Evolutionary conservation across 2,888 invertebrate species (phyloP).

Genomic region (Aricia artaxerxes): DNA sequence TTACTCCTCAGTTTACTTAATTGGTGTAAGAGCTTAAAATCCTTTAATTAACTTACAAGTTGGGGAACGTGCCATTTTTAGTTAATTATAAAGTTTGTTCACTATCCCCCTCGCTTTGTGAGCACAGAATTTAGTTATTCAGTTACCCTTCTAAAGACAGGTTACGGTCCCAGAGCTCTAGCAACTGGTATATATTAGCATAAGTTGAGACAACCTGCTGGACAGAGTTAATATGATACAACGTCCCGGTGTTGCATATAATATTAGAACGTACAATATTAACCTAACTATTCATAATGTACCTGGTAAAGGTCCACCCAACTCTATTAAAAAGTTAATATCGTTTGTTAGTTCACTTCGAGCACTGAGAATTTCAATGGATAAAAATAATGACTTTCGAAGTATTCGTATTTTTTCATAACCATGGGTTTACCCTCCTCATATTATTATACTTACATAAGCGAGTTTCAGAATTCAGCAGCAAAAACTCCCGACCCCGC

Average conservation of each 20-base stretch:
- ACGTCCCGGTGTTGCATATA: background rate
- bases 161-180: background rate
- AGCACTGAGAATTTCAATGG: background rate
- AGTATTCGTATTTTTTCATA: constrained; percentile 6
- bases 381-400: background rate
- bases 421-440: background rate
- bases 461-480: background rate
- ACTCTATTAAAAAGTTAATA: background rate
- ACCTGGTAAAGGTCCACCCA: background rate
- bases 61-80: background rate
- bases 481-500: background rate
- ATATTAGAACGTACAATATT: background rate
- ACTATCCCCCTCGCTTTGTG: background rate
- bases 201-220: background rate
- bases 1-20: background rate
- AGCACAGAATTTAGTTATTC: background rate
- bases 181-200: background rate
- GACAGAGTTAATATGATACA: background rate
- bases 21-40: background rate
- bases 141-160: background rate
- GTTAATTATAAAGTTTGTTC: background rate
- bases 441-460: constrained; percentile 14
- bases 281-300: background rate
- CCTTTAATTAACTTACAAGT: background rate
- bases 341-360: background rate